Evolutionary conservation across 37 sponge, comb jelly and placozoan genomes (phyloP).

Genomic region (Amphimedon queenslandica): DNA sequence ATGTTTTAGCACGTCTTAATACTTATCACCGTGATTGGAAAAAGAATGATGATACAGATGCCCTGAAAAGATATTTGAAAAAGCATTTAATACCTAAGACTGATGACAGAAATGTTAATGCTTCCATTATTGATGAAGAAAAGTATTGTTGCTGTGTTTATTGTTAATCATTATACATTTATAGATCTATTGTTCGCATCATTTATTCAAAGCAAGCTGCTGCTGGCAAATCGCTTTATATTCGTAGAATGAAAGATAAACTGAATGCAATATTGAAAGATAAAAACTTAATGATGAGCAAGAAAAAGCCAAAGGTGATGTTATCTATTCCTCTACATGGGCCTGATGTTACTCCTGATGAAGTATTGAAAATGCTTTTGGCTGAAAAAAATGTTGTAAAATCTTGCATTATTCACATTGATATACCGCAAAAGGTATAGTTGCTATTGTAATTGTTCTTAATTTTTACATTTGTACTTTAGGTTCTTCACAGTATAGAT

Average conservation of each 20-base stretch:
- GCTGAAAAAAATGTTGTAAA: neutral
- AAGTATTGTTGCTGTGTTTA: neutral
- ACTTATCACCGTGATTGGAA: neutral
- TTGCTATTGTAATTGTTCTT: neutral
- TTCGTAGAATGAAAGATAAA: neutral
- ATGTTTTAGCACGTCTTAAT: slow-evolving; percentile 39
- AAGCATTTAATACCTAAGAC: neutral
- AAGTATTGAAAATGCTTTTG: neutral
- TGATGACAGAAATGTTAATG: too few relatives aligned
- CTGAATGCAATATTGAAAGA: neutral
- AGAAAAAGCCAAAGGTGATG: neutral
- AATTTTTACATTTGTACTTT: neutral
- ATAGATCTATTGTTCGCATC: neutral
- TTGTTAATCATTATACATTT: neutral
- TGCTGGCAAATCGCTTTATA: neutral
- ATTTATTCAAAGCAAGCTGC: neutral
- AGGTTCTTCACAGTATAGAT: slow-evolving; percentile 18
- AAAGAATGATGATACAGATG: neutral
- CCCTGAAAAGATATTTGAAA: neutral
- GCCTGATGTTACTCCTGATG: neutral
- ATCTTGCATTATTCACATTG: neutral
- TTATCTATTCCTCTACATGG: neutral
- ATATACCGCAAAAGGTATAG: neutral
- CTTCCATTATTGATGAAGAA: neutral
- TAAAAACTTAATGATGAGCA: neutral